Evolutionary conservation across 2,113 vertebrate species (phyloP).

Genomic region (Phrynosoma platyrhinos): DNA sequence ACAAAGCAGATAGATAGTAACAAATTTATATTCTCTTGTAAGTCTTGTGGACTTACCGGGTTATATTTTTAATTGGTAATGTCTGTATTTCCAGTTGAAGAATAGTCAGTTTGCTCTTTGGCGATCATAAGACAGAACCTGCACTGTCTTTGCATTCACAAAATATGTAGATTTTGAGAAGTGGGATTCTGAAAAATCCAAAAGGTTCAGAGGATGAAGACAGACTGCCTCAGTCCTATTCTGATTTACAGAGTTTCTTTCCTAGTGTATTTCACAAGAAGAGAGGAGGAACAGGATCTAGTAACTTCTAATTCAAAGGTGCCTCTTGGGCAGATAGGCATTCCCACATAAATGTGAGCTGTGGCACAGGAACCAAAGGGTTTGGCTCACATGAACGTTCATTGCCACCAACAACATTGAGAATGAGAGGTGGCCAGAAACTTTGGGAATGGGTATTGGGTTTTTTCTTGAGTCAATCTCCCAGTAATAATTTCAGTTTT

Average conservation of each 20-base stretch:
- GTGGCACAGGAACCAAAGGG: neutral
- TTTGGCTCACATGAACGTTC: neutral
- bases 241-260: conserved; percentile 10
- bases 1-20: neutral
- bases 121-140: neutral
- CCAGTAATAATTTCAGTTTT: neutral
- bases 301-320: neutral
- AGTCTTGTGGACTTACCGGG: neutral
- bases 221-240: neutral
- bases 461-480: conserved; percentile 10
- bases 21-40: neutral
- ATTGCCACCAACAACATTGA: neutral
- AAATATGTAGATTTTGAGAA: neutral
- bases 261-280: neutral
- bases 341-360: neutral
- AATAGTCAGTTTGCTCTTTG: neutral
- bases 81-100: neutral
- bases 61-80: conserved; percentile 1
- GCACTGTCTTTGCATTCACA: neutral
- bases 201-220: neutral
- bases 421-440: conserved; percentile 3
- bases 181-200: neutral
- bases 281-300: neutral
- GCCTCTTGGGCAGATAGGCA: neutral
- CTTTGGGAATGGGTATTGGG: neutral